These are phyloP conservation scores for Psix sp. DNA, from an alignment of 1,140 invertebrate species.

Conservation along the genomic window DNA sequence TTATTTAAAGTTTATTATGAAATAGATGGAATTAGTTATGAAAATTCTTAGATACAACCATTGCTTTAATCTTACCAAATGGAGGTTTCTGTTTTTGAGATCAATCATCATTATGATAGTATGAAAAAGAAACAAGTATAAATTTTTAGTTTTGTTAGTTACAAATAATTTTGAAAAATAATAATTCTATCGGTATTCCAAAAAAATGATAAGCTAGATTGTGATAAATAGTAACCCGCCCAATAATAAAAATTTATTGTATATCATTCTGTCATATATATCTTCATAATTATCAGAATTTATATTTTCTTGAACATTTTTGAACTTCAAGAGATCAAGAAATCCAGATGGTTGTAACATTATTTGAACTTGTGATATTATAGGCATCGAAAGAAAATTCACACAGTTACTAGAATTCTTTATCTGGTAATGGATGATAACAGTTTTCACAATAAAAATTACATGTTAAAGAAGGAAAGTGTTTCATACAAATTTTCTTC, in stretches of 20 bases:
- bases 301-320: conserved; percentile 7
- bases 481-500: background rate
- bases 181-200: conserved; percentile 26
- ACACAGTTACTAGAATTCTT: background rate
- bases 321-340: background rate
- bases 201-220: background rate
- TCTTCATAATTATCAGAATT: conserved; percentile 42
- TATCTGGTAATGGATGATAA: background rate
- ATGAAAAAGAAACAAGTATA: too few species aligned
- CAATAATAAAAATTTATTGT: conserved; percentile 18
- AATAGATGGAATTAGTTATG: too few species aligned
- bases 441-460: background rate
- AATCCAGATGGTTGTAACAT: conserved; percentile 13
- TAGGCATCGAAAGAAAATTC: conserved; percentile 10
- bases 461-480: background rate
- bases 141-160: too few species aligned
- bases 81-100: too few species aligned
- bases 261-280: conserved; percentile 45
- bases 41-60: too few species aligned
- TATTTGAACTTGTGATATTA: conserved; percentile 17
- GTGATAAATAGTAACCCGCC: conserved; percentile 2
- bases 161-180: conserved; percentile 57
- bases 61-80: too few species aligned
- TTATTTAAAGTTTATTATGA: too few species aligned
- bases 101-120: too few species aligned